Percentiles rank a stretch among this genome's conserved stretches.
Evolutionary conservation across 2,113 vertebrate species (phyloP).

Genomic region (Egretta garzetta): DNA sequence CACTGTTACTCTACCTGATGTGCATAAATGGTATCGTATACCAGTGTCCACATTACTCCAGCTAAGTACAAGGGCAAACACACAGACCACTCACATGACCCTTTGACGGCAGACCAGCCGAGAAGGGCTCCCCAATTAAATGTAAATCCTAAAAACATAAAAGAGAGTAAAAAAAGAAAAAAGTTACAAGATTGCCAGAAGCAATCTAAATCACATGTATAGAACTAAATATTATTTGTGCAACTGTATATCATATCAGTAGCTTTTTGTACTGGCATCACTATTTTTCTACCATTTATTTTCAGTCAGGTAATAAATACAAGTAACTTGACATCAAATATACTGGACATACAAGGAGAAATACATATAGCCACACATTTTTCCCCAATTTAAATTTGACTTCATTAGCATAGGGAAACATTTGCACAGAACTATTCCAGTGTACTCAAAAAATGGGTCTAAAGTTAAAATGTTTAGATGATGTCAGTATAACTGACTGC

Average conservation of each 20-base stretch:
- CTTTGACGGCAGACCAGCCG: constrained; percentile 90
- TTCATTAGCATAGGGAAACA: background rate
- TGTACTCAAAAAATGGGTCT: background rate
- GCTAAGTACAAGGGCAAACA: constrained; percentile 93
- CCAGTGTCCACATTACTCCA: constrained; percentile 93
- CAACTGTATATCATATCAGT: accelerated
- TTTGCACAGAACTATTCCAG: background rate
- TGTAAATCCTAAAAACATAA: constrained; percentile 79
- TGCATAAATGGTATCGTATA: constrained; percentile 96
- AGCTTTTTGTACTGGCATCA: background rate
- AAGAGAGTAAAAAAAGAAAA: background rate
- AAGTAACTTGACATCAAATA: background rate
- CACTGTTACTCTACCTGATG: constrained; percentile 86
- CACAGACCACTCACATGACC: constrained; percentile 89
- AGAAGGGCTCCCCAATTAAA: constrained; percentile 97
- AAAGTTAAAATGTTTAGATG: background rate
- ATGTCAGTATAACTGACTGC: background rate
- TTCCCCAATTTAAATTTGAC: background rate
- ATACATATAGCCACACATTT: accelerated
- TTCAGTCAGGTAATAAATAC: background rate
- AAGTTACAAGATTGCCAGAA: background rate
- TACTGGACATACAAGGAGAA: background rate
- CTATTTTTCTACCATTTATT: background rate
- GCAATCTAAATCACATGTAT: background rate
- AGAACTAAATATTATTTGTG: background rate